phyloP scores from a whole-genome alignment of 2,888 invertebrate species.

The Cactoblastis cactorum region DNA sequence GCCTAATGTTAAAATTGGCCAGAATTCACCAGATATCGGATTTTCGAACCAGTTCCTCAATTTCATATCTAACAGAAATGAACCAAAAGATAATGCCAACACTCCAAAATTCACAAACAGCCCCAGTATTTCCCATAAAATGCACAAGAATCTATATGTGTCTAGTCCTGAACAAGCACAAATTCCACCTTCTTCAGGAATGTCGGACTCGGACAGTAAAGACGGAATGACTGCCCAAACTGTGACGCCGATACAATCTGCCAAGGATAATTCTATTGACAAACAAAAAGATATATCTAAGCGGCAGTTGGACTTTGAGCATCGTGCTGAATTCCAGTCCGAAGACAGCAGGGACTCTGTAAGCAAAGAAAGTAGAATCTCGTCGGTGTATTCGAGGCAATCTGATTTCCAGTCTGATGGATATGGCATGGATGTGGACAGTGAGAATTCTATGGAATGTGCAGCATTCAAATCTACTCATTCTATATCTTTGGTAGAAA shows the following conservation, averaged over 20 bases:
- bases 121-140: conserved; percentile 72
- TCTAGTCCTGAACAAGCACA: conserved; percentile 75
- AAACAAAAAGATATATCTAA: conserved; percentile 73
- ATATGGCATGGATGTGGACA: conserved; percentile 74
- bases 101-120: conserved; percentile 76
- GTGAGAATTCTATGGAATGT: conserved; percentile 77
- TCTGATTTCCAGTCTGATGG: conserved; percentile 71
- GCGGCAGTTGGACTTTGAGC: conserved; percentile 71
- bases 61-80: conserved; percentile 72
- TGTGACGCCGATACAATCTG: conserved; percentile 65
- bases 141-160: conserved; percentile 75
- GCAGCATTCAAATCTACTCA: conserved; percentile 69
- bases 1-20: conserved; percentile 56
- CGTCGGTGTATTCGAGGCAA: conserved; percentile 64
- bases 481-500: conserved; percentile 70
- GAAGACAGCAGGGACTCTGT: conserved; percentile 75
- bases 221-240: conserved; percentile 70
- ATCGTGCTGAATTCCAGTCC: conserved; percentile 64
- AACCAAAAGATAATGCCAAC: conserved; percentile 75
- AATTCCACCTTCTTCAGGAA: conserved; percentile 71
- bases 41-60: conserved; percentile 73
- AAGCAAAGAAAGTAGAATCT: conserved; percentile 70
- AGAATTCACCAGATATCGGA: conserved; percentile 67
- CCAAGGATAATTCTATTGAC: conserved; percentile 58
- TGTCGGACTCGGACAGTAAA: conserved; percentile 72